Conservation (phyloP, 2,888 invertebrate species). For the Pristionchus exspectatus region DNA sequence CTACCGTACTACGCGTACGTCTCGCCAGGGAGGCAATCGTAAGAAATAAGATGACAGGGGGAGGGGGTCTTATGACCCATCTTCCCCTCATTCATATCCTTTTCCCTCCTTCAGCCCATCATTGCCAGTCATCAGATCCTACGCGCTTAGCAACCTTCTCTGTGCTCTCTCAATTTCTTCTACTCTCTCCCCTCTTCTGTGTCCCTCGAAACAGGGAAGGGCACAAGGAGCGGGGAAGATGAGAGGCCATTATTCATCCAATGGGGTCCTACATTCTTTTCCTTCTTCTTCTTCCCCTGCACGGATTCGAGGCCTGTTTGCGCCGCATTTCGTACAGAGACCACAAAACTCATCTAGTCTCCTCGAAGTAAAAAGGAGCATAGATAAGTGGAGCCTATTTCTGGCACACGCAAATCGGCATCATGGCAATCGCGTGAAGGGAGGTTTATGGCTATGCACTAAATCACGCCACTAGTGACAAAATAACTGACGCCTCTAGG, state of each 20-base stretch:
- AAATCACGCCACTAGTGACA: not conserved
- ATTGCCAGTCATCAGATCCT: not conserved
- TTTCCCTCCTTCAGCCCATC: not conserved
- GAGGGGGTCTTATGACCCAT: not conserved
- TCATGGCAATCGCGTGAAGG: not conserved
- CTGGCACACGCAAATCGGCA: not conserved
- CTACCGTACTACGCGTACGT: not conserved
- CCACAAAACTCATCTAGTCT: not conserved
- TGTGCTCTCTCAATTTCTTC: not conserved
- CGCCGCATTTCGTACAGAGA: not conserved
- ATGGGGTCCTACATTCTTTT: not conserved
- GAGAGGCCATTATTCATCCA: slow-evolving; percentile 32
- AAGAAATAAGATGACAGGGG: not conserved
- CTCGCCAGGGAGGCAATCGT: not conserved
- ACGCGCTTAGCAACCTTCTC: slow-evolving; percentile 20
- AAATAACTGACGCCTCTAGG: not conserved
- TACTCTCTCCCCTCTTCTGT: not conserved
- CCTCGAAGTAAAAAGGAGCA: not conserved
- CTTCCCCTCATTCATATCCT: not conserved
- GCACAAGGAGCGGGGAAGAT: not conserved
- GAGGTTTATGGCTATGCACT: not conserved
- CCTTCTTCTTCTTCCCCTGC: not conserved
- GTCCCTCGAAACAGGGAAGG: not conserved
- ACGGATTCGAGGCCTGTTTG: not conserved
- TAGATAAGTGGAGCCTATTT: not conserved